Evolutionary conservation across 2,797 vertebrate species (phyloP), one percentile per base, ranked within the genome.

Genomic region (Rhadinocentrus ornatus): DNA sequence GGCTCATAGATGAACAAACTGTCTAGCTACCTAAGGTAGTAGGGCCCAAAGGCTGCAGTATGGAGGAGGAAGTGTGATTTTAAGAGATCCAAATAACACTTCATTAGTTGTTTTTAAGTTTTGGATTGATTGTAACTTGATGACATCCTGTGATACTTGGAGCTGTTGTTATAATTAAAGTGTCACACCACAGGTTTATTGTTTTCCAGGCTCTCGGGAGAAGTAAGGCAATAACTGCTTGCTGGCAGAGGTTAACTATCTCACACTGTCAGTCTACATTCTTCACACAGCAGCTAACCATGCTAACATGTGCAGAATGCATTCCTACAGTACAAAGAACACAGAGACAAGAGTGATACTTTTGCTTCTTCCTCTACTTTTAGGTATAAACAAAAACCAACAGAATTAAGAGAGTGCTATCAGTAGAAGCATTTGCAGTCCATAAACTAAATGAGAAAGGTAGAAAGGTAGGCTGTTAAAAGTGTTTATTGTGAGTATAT

Each of bases 201-300:
- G 31, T 59, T 41, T 61, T 56, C 18, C 16, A 18, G 26, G 53
- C 41, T 15, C 18, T 20, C 41, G 50, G 41, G 60, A 58, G 41
- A 48, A 54, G 65, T 20, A 55, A 52, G 57, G 13, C 7, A 29
- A 58, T 66, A 48, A 66, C 22, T 60, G 44, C 32, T 53, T 32
- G 3, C 32, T 62, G 60, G 29, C 27, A 55, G 39, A 71, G 57
- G 70, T 73, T 57, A 77, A 74, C 20, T 4, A 44, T 73, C 53
- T 71, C 78, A 71, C 60, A 57, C 62, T 31, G 32, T 53, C n/a
- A 20, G 20, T 8, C 53, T 58, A 29, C 52, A 52, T 6, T 50
- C 46, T 11, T 24, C 10, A 10, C n/a, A 57, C 22, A 71, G 39
- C 12, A 12, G 56, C 44, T 50, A 59, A 71, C 66, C 52, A n/a